phyloP scores from a whole-genome alignment of 2,888 invertebrate species.

The Helicoverpa assulta region DNA sequence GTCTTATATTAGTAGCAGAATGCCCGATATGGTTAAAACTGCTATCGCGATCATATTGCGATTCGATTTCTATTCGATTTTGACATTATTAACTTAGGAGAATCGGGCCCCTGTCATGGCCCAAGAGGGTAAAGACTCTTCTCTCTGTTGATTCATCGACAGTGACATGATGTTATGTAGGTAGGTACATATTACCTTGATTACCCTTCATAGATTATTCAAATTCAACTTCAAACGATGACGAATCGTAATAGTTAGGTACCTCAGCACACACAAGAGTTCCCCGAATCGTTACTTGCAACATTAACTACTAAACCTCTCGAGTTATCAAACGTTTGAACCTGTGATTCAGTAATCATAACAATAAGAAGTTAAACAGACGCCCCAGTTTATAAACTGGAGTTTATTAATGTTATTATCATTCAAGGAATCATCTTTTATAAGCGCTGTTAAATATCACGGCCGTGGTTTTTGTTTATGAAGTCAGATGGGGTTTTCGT shows the following conservation, averaged over 20 bases:
- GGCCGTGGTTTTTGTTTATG: conserved; percentile 31
- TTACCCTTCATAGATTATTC: conserved; percentile 8
- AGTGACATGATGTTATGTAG: not conserved
- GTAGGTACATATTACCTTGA: not conserved
- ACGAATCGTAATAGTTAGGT: conserved; percentile 13
- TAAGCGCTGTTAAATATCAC: conserved; percentile 45
- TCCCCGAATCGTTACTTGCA: conserved; percentile 35
- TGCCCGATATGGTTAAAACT: too few relatives aligned
- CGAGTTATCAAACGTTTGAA: conserved; percentile 41
- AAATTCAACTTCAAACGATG: conserved; percentile 35
- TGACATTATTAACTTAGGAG: too few relatives aligned
- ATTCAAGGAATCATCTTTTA: conserved; percentile 60
- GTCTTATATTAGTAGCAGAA: too few relatives aligned
- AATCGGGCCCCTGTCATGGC: too few relatives aligned
- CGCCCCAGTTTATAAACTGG: conserved; percentile 50
- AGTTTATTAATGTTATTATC: conserved; percentile 56
- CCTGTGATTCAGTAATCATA: conserved; percentile 51
- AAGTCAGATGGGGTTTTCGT: conserved; percentile 32
- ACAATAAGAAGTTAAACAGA: conserved; percentile 65
- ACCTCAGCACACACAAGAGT: conserved; percentile 24
- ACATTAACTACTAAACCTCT: conserved; percentile 36
- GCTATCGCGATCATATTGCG: too few relatives aligned
- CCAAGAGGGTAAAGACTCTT: too few relatives aligned
- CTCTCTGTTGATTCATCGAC: too few relatives aligned
- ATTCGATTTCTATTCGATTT: too few relatives aligned